These are phyloP conservation scores for Hyperoplus lanceolatus DNA, from an alignment of 2,797 vertebrate species.

Conservation along the genomic window DNA sequence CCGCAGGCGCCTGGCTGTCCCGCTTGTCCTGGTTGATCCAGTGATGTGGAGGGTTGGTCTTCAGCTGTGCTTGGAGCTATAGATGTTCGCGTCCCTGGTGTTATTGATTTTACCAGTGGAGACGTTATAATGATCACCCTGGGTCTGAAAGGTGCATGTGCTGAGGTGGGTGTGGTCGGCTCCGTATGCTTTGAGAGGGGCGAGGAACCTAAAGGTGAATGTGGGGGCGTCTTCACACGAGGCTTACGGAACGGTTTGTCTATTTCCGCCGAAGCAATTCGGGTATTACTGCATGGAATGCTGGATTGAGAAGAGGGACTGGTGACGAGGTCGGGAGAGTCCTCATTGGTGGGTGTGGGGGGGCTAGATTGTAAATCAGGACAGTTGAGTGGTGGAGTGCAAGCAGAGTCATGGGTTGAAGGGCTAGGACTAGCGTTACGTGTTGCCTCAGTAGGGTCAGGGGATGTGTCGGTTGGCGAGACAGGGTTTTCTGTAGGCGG, in stretches of 20 bases:
- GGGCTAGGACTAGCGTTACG: slow-evolving; percentile 13
- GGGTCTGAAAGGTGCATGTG: slow-evolving; percentile 57
- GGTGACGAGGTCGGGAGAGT: slow-evolving; percentile 16
- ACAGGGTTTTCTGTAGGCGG: slow-evolving; percentile 16
- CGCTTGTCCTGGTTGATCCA: slow-evolving; percentile 53
- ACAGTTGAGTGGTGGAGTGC: slow-evolving; percentile 9
- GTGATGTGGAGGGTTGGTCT: slow-evolving; percentile 64
- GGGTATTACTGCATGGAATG: slow-evolving; percentile 35
- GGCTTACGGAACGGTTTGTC: slow-evolving; percentile 65
- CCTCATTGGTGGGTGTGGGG: slow-evolving; percentile 18
- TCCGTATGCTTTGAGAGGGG: slow-evolving; percentile 26
- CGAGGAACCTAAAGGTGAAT: slow-evolving; percentile 50
- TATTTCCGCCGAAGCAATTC: slow-evolving; percentile 63
- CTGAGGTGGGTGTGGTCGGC: slow-evolving; percentile 56
- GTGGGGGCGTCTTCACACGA: slow-evolving; percentile 40
- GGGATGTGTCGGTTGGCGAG: slow-evolving; percentile 14
- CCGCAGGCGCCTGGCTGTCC: background rate
- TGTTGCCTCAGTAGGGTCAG: slow-evolving; percentile 11
- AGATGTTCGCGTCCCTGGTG: slow-evolving; percentile 16
- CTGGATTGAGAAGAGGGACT: slow-evolving; percentile 63
- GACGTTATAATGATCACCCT: slow-evolving; percentile 57
- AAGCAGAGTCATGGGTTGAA: background rate
- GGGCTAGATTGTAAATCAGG: slow-evolving; percentile 22
- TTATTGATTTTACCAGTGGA: slow-evolving; percentile 43
- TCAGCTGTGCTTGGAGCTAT: slow-evolving; percentile 23